These are phyloP conservation scores for Flexamia atlantica DNA, from an alignment of 2,888 invertebrate genomes.

Conservation along the genomic window DNA sequence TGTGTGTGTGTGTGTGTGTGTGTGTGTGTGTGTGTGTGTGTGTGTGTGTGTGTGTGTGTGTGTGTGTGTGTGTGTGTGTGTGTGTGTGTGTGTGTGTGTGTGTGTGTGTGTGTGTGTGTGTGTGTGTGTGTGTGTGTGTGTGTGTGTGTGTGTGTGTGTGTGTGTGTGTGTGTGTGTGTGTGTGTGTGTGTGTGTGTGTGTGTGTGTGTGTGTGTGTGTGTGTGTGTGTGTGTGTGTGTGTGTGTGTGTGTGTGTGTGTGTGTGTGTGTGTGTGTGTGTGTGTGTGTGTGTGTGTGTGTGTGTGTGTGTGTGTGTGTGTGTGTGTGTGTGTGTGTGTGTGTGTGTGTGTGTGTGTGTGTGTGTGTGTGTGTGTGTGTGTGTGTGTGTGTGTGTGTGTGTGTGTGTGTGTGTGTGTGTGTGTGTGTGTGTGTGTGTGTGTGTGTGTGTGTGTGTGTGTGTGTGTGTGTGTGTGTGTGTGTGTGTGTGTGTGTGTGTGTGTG, in stretches of 20 bases:
- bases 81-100: slow-evolving; percentile 45
- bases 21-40: slow-evolving; percentile 57
- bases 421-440: slow-evolving; percentile 52
- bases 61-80: slow-evolving; percentile 49
- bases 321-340: slow-evolving; percentile 55
- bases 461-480: slow-evolving; percentile 41
- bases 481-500: slow-evolving; percentile 45
- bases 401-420: slow-evolving; percentile 47
- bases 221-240: slow-evolving; percentile 50
- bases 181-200: slow-evolving; percentile 45
- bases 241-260: slow-evolving; percentile 13
- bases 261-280: slow-evolving; percentile 46
- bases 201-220: slow-evolving; percentile 41
- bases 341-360: slow-evolving; percentile 45
- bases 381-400: slow-evolving; percentile 45
- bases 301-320: slow-evolving; percentile 48
- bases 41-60: slow-evolving; percentile 50
- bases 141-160: slow-evolving; percentile 41
- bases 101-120: slow-evolving; percentile 42
- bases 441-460: slow-evolving; percentile 46
- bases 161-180: slow-evolving; percentile 49
- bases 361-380: slow-evolving; percentile 42
- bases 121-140: slow-evolving; percentile 42
- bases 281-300: slow-evolving; percentile 49
- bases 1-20: slow-evolving; percentile 46